phyloP scores from a whole-genome alignment of 1,140 invertebrate genomes.

The Panagrolaimus sp. region DNA sequence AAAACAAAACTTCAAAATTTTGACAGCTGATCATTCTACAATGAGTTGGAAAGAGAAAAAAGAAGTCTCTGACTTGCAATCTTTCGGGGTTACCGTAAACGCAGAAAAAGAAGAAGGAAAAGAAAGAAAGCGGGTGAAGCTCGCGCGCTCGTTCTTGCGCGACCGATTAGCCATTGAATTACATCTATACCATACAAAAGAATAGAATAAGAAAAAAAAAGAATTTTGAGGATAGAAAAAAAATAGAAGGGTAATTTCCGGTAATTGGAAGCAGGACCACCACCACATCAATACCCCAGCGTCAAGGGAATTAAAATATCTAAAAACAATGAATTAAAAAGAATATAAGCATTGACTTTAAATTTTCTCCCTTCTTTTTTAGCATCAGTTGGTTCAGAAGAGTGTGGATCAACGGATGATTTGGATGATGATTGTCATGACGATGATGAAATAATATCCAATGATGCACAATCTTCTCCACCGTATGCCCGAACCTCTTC shows the following conservation, averaged over 20 bases:
- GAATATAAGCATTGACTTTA: neutral
- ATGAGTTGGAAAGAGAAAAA: too few species aligned
- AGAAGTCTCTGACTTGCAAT: too few species aligned
- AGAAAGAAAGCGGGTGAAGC: too few species aligned
- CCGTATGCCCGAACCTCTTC: neutral
- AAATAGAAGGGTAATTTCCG: conserved; percentile 4
- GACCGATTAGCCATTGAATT: conserved; percentile 5
- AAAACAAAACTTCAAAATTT: too few species aligned
- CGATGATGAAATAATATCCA: too few species aligned
- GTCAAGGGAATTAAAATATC: too few species aligned
- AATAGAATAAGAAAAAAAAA: neutral
- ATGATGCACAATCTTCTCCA: conserved; percentile 1
- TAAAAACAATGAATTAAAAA: too few species aligned
- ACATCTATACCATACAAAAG: conserved; percentile 2
- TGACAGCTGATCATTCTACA: too few species aligned
- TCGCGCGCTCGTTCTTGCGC: neutral
- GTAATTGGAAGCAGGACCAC: neutral
- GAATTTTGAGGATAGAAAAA: neutral
- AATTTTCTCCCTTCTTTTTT: neutral
- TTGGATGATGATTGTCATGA: neutral
- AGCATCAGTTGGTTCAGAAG: conserved; percentile 10
- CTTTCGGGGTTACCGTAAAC: too few species aligned
- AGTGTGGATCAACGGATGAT: neutral
- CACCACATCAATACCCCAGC: too few species aligned
- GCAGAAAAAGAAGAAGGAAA: too few species aligned